A percentile compares a stretch with the other conserved stretches of the same genome.
These are phyloP conservation scores for Clinocottus analis DNA, from an alignment of 2,113 vertebrate genomes.

Conservation along the genomic window DNA sequence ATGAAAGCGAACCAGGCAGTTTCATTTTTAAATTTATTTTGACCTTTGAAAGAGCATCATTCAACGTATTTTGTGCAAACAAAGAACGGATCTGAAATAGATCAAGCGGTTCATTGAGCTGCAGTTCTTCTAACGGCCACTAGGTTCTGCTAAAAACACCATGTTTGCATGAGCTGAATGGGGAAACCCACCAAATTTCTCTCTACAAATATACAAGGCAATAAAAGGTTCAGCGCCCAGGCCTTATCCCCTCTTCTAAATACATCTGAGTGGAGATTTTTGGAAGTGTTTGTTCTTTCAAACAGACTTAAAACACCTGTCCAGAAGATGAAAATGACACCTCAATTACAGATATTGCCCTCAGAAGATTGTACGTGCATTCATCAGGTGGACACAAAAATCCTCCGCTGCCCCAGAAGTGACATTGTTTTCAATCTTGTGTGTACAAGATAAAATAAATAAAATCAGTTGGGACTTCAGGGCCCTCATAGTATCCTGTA, in stretches of 20 bases:
- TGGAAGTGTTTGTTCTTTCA: neutral
- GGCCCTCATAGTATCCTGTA: neutral
- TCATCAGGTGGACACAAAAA: neutral
- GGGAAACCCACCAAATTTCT: neutral
- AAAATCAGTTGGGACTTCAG: neutral
- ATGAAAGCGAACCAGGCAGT: neutral
- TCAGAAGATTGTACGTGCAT: neutral
- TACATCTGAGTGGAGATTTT: neutral
- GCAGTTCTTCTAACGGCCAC: slow-evolving; percentile 12
- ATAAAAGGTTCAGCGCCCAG: neutral
- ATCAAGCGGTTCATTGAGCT: neutral
- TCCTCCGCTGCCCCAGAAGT: neutral
- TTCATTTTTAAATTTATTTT: neutral
- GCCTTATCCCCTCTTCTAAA: neutral
- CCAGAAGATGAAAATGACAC: neutral
- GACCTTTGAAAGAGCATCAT: neutral
- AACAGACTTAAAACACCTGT: neutral
- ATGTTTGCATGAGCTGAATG: neutral
- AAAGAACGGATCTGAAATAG: neutral
- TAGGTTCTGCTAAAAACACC: neutral
- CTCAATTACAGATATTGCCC: slow-evolving; percentile 1
- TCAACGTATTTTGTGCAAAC: neutral
- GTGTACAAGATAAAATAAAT: neutral
- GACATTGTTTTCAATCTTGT: neutral
- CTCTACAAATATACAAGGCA: neutral